Conservation (phyloP, 2,113 vertebrate species). For the Podilymbus podiceps region DNA sequence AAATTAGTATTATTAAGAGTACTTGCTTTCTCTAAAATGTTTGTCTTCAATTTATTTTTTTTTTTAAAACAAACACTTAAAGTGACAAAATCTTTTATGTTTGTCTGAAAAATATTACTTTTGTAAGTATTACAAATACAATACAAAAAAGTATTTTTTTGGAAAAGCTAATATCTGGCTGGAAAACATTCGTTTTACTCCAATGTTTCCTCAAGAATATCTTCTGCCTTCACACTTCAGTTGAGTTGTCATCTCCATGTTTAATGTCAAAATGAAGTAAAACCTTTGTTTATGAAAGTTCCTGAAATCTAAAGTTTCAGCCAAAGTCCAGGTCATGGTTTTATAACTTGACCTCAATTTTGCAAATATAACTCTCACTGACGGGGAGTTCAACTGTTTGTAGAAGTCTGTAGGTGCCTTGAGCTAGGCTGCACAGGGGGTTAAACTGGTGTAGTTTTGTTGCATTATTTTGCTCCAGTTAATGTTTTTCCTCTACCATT, state of each 20-base stretch:
- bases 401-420: neutral
- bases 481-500: neutral
- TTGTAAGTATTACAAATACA: too few species aligned
- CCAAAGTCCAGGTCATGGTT: neutral
- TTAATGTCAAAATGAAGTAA: neutral
- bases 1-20: neutral
- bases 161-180: neutral
- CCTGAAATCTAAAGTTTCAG: neutral
- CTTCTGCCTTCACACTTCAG: neutral
- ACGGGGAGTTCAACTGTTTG: neutral
- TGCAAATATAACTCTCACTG: neutral
- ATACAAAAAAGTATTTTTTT: too few species aligned
- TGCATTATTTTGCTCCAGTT: neutral
- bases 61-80: neutral
- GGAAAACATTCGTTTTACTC: neutral
- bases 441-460: neutral
- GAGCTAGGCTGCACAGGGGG: accelerated
- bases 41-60: neutral
- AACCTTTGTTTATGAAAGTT: neutral
- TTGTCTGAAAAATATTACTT: neutral
- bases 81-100: neutral
- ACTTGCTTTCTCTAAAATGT: neutral
- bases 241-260: neutral
- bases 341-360: neutral
- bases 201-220: neutral